These are phyloP conservation scores for Drosophila triauraria DNA, from an alignment of 1,140 invertebrate species.

Conservation along the genomic window DNA sequence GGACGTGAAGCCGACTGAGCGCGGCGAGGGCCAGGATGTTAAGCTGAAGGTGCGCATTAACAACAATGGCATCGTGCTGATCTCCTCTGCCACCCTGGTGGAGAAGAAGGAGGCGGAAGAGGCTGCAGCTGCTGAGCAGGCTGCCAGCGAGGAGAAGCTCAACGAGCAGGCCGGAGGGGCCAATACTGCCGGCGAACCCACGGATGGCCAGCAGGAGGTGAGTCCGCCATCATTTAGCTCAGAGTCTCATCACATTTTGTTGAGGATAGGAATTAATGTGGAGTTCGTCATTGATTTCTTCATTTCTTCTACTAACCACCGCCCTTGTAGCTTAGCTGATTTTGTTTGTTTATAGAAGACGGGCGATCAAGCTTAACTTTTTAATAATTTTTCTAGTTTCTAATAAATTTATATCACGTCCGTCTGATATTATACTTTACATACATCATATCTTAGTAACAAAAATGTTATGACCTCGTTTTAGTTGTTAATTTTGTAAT, in stretches of 20 bases:
- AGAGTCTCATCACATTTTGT: slow-evolving; percentile 25
- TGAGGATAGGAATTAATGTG: slow-evolving; percentile 48
- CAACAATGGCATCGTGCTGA: slow-evolving; percentile 95
- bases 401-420: too few species aligned
- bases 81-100: slow-evolving; percentile 93
- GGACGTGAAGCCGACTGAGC: slow-evolving; percentile 93
- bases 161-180: slow-evolving; percentile 72
- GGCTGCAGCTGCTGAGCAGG: slow-evolving; percentile 83
- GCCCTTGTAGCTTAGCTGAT: slow-evolving; percentile 1
- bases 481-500: too few species aligned
- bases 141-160: slow-evolving; percentile 75
- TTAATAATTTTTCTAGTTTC: not conserved
- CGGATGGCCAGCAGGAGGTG: slow-evolving; percentile 86
- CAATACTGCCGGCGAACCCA: slow-evolving; percentile 84
- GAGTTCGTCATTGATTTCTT: slow-evolving; percentile 2
- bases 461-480: too few species aligned
- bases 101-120: slow-evolving; percentile 92
- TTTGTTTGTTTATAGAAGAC: slow-evolving; percentile 18
- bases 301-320: slow-evolving; percentile 38
- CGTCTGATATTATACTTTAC: too few species aligned
- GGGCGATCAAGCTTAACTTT: not conserved
- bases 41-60: slow-evolving; percentile 98
- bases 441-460: too few species aligned
- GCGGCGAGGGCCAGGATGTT: slow-evolving; percentile 96
- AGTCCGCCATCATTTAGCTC: slow-evolving; percentile 32